Percentiles rank a stretch among this genome's conserved stretches.
phyloP scores from a whole-genome alignment of 2,888 invertebrate species.

The Hipparchia semele region DNA sequence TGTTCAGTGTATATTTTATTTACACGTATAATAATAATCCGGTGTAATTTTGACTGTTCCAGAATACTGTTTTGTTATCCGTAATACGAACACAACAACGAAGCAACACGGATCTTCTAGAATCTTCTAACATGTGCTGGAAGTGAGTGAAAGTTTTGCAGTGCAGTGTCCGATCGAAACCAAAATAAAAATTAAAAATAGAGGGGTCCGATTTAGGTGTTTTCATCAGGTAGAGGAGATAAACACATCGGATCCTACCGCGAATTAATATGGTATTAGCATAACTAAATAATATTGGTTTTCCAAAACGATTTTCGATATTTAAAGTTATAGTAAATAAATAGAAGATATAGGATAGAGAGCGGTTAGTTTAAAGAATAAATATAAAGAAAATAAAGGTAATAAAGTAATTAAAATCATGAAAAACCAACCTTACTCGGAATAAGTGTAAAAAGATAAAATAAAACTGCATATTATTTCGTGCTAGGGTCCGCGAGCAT shows the following conservation, averaged over 20 bases:
- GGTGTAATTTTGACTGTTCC: slow-evolving; percentile 19
- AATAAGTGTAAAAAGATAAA: neutral
- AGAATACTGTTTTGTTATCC: slow-evolving; percentile 10
- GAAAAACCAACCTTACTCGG: neutral
- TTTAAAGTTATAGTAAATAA: neutral
- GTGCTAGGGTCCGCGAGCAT: slow-evolving; percentile 4
- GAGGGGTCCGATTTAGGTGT: slow-evolving; percentile 19
- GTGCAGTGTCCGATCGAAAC: slow-evolving; percentile 40
- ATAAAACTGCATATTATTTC: slow-evolving; percentile 4
- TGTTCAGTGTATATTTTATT: slow-evolving; percentile 28
- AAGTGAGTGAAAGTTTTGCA: slow-evolving; percentile 39
- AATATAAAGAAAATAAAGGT: neutral
- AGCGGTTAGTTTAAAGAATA: neutral
- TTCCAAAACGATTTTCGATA: neutral
- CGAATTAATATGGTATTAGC: slow-evolving; percentile 18
- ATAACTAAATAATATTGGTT: neutral
- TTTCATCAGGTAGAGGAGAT: neutral
- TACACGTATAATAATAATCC: slow-evolving; percentile 14
- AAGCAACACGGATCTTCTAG: slow-evolving; percentile 39
- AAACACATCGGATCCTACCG: slow-evolving; percentile 6
- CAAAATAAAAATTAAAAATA: slow-evolving; percentile 30
- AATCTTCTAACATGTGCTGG: slow-evolving; percentile 39
- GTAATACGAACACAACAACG: slow-evolving; percentile 17
- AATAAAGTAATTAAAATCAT: neutral
- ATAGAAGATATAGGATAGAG: neutral